Evolutionary conservation across 2,113 vertebrate genomes (phyloP), one percentile per base, ranked within the genome.

Genomic region (Sclerurus mexicanus): DNA sequence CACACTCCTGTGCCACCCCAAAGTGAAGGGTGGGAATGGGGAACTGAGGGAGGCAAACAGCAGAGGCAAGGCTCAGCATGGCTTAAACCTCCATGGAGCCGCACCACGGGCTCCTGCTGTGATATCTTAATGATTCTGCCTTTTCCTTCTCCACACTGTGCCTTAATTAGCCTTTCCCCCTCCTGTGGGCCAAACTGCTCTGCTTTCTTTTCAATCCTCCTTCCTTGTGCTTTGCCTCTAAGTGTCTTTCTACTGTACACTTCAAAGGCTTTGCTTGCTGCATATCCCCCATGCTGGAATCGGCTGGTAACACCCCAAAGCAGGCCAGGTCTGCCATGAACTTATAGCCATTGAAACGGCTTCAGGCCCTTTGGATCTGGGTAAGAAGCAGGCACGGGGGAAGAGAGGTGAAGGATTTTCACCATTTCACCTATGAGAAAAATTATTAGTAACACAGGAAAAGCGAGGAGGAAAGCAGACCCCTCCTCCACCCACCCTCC

Each of bases 101-200:
- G 0, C 89, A 91, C 15, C 89, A 63, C 7, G 0, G 4, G 24
- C 91, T 95, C 96, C 91, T 87, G 86, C 90, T 96, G 90, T 86
- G 93, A 63, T 93, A 96, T 89, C 95, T 95, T 91, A 96, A 94
- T 63, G 93, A 93, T 96, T 93, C 82, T 90, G 85, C 52, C 68
- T 94, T 91, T 78, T 86, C 68, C 90, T 81, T 62, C 85, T 79
- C 63, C 46, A 77, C 2, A 44, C 40, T 68, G n/a, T 85, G 92
- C 87, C 80, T 97, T 96, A 92, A 95, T 96, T 95, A 96, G 90
- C 77, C 83, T 66, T 95, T 95, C 56, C 58, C 71, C 83, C 92
- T 96, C 97, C 97, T 97, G 62, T 90, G 80, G 92, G 76, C 93
- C 90, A 95, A 96, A 86, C 88, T 94, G 95, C 52, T 86, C 88